Base-by-base conservation (phyloP, 2,113 vertebrate genomes). In the Shinisaurus crocodilurus region DNA sequence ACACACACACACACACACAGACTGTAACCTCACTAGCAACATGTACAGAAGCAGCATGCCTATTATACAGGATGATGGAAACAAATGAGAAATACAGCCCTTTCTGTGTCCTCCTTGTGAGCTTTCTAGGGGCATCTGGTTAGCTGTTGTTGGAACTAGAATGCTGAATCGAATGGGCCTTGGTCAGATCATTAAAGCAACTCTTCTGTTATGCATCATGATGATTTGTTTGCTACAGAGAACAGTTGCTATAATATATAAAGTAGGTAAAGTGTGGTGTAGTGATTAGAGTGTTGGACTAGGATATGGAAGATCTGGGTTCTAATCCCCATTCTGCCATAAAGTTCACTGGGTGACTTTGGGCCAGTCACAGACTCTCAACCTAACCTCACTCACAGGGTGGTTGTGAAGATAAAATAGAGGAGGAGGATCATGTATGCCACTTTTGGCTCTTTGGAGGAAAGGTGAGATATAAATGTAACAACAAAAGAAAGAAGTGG, bases 11-110 rank as follows among this genome's bases (percentile, higher is more conserved):
- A 54, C 54, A 54, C 54, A 54, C n/a, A n/a, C n/a, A n/a, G 37
- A 48, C 43, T 25, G 13, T 54, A 34, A 32, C 32, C 50, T 15
- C 27, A 50, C 4, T 80, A 50, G 45, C 77, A 50, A 13, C 79
- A 85, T 93, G 92, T 93, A 92, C 87, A 89, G 94, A 91, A 92
- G 93, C 90, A 75, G 80, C 45, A 16, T 80, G 29, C 3, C 9
- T 75, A 7, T 3, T 48, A 25, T 79, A 29, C 12, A 12, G 27
- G 43, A 79, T 79, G 76, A 29, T 70, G 69, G 69, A 70, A 29
- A 12, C 43, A 79, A 27, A 27, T 8, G 45, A 79, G 76, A 45
- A 45, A 27, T 7, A 8, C 27, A 48, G 43, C 25, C 27, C 18
- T 74, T 76, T n/a, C n/a, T 43, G 45, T 25, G 75, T 29, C 23